These are phyloP conservation scores for Nomada lathburiana DNA, from an alignment of 2,888 invertebrate species.

Conservation along the genomic window DNA sequence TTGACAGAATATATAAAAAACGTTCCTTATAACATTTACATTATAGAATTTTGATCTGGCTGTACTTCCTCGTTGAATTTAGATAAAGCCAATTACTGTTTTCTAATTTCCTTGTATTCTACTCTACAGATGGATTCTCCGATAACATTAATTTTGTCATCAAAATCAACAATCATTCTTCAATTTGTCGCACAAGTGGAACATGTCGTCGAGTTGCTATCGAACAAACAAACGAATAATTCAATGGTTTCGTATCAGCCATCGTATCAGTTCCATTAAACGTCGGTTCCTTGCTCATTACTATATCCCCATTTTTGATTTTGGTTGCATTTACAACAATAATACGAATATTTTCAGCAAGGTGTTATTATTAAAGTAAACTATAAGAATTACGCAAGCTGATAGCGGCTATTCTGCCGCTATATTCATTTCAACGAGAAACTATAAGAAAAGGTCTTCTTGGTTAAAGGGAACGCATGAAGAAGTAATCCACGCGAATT, in stretches of 20 bases:
- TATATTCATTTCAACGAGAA: no score
- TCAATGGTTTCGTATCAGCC: constrained; percentile 20
- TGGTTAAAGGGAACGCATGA: not conserved
- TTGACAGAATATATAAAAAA: no score
- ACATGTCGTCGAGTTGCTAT: constrained; percentile 58
- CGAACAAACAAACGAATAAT: constrained; percentile 76
- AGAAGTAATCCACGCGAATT: not conserved
- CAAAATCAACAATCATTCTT: no score
- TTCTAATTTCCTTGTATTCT: no score
- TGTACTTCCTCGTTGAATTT: no score
- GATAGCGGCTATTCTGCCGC: not conserved
- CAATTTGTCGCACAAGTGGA: not conserved
- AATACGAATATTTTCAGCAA: constrained; percentile 1
- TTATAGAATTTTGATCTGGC: no score
- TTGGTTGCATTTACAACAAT: not conserved
- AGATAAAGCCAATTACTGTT: no score
- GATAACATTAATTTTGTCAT: no score
- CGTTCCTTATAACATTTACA: no score
- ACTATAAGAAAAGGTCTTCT: no score
- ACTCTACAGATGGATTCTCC: no score
- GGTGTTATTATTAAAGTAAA: not conserved
- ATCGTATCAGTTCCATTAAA: not conserved
- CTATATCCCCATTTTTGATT: not conserved
- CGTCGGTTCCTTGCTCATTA: constrained; percentile 1
- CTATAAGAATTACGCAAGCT: not conserved